Percentiles rank a stretch among this genome's conserved stretches.
Evolutionary conservation across 1,140 invertebrate genomes (phyloP).

Genomic region (Aphaenogaster floridana): DNA sequence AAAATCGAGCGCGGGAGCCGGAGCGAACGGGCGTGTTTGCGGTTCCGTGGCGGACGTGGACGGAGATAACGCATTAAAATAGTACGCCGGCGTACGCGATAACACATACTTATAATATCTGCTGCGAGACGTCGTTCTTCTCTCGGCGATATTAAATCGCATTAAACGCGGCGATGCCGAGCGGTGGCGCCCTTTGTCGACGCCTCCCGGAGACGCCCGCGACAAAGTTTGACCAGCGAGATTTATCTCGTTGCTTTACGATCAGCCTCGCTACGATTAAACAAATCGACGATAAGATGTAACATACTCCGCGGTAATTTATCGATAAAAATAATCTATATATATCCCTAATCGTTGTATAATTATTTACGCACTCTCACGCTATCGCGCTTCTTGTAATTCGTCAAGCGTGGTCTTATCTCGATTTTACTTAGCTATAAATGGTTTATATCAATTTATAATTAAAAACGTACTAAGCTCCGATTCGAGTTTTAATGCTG

Average conservation of each 20-base stretch:
- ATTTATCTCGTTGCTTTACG: neutral
- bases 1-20: constrained; percentile 46
- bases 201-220: neutral
- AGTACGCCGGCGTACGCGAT: constrained; percentile 78
- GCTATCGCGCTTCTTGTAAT: neutral
- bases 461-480: neutral
- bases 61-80: constrained; percentile 82
- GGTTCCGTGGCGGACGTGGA: constrained; percentile 79
- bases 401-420: neutral
- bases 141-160: constrained; percentile 66
- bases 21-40: constrained; percentile 72
- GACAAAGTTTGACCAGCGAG: neutral
- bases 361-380: neutral
- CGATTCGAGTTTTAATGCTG: neutral
- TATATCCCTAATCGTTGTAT: neutral
- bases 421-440: neutral
- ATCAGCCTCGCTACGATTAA: neutral
- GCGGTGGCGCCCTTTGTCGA: constrained; percentile 35
- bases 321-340: neutral
- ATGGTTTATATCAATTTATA: neutral
- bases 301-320: neutral
- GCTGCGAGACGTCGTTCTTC: constrained; percentile 61
- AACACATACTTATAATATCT: constrained; percentile 81
- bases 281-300: neutral
- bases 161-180: constrained; percentile 43